Conservation (phyloP, 2,888 invertebrate genomes). For the Andrena bucephala region DNA sequence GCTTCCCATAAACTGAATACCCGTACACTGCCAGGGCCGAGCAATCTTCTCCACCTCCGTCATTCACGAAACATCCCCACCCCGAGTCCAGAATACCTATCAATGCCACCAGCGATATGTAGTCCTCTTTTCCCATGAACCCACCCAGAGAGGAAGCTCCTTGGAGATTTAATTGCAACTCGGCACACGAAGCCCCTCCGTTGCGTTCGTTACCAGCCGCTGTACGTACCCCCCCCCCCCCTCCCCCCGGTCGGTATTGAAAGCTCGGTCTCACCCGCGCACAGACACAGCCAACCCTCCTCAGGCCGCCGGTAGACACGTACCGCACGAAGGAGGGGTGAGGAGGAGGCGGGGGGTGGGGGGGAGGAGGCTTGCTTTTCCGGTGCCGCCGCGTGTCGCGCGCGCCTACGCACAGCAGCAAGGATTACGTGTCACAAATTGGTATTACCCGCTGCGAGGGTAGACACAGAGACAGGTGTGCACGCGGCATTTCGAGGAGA, state of each 20-base stretch:
- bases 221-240: conserved; percentile 27
- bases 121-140: conserved; percentile 18
- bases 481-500: conserved; percentile 50
- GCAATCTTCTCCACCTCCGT: no score
- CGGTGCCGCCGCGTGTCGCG: conserved; percentile 39
- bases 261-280: conserved; percentile 55
- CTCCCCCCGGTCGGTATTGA: conserved; percentile 56
- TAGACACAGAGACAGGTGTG: conserved; percentile 66
- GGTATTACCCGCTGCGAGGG: conserved; percentile 64
- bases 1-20: no score
- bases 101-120: background rate
- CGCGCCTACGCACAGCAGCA: conserved; percentile 58
- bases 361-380: conserved; percentile 54
- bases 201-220: conserved; percentile 61
- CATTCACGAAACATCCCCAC: background rate
- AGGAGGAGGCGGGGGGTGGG: no score
- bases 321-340: conserved; percentile 11
- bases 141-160: conserved; percentile 43
- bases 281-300: conserved; percentile 1
- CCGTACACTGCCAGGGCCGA: no score
- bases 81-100: background rate
- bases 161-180: conserved; percentile 65
- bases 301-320: conserved; percentile 27
- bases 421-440: conserved; percentile 76
- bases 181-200: conserved; percentile 43